A percentile compares a stretch with the other conserved stretches of the same genome.
phyloP scores from a whole-genome alignment of 2,113 vertebrate genomes.

The Serranochromis macrocephalus region DNA sequence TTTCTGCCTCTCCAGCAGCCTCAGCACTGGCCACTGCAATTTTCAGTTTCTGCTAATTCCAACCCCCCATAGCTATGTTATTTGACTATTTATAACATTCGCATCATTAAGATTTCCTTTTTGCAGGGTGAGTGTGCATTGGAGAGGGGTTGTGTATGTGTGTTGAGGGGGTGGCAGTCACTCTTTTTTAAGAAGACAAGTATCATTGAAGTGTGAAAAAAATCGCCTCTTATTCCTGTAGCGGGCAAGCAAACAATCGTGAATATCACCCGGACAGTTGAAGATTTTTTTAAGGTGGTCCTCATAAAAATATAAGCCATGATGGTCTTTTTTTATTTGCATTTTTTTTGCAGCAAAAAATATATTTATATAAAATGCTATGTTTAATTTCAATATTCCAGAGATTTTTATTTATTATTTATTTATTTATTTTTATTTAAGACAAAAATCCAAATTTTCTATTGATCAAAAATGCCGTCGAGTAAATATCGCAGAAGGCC shows the following conservation, averaged over 20 bases:
- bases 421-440: neutral
- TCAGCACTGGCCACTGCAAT: slow-evolving; percentile 66
- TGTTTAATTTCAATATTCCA: neutral
- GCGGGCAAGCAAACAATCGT: slow-evolving; percentile 69
- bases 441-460: neutral
- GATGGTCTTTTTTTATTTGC: neutral
- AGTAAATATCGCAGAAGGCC: slow-evolving; percentile 3
- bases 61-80: slow-evolving; percentile 82
- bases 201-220: slow-evolving; percentile 89
- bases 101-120: slow-evolving; percentile 84
- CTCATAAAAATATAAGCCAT: neutral
- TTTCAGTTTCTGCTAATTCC: slow-evolving; percentile 70
- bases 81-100: slow-evolving; percentile 87
- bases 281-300: neutral
- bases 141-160: slow-evolving; percentile 12
- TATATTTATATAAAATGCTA: neutral
- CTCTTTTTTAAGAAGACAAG: slow-evolving; percentile 90
- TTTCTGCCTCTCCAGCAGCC: neutral
- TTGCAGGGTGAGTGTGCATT: slow-evolving; percentile 22
- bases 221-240: slow-evolving; percentile 71
- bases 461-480: neutral
- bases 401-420: neutral
- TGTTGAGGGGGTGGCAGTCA: slow-evolving; percentile 73
- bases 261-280: slow-evolving; percentile 60
- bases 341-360: neutral